These are phyloP conservation scores for Lepidocyrtinus sp. DNA, from an alignment of 2,888 invertebrate genomes.

Conservation along the genomic window DNA sequence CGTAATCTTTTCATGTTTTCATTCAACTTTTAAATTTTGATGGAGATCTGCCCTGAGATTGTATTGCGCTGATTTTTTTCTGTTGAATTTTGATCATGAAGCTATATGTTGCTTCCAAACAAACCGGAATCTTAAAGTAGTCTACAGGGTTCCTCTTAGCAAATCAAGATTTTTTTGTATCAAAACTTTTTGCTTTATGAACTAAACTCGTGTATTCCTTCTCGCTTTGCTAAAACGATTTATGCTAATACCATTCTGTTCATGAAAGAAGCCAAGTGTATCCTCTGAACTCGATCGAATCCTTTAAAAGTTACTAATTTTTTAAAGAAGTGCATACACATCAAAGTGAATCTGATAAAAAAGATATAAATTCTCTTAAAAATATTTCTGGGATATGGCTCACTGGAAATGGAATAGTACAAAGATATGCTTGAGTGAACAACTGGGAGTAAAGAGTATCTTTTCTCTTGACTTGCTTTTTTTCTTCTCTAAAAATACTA, in stretches of 20 bases:
- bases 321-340: background rate
- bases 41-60: background rate
- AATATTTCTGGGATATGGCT: slow-evolving; percentile 38
- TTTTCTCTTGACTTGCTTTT: slow-evolving; percentile 16
- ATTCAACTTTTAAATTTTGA: slow-evolving; percentile 11
- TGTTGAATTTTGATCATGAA: slow-evolving; percentile 16
- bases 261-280: background rate
- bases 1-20: background rate
- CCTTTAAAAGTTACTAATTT: slow-evolving; percentile 1
- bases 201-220: background rate
- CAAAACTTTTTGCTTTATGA: background rate
- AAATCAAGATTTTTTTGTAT: too few relatives aligned
- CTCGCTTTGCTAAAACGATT: slow-evolving; percentile 31
- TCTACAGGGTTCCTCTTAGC: background rate
- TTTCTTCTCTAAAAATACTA: slow-evolving; percentile 8
- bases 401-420: slow-evolving; percentile 41
- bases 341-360: slow-evolving; percentile 26
- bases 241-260: slow-evolving; percentile 45
- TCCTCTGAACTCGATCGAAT: background rate
- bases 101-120: background rate
- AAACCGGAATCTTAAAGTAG: slow-evolving; percentile 4
- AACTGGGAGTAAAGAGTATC: background rate
- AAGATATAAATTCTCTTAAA: slow-evolving; percentile 38
- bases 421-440: background rate
- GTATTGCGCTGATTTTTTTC: background rate